A percentile compares a stretch with the other conserved stretches of the same genome.
Evolutionary conservation across 1,140 invertebrate genomes (phyloP).

Genomic region (Cherax destructor): DNA sequence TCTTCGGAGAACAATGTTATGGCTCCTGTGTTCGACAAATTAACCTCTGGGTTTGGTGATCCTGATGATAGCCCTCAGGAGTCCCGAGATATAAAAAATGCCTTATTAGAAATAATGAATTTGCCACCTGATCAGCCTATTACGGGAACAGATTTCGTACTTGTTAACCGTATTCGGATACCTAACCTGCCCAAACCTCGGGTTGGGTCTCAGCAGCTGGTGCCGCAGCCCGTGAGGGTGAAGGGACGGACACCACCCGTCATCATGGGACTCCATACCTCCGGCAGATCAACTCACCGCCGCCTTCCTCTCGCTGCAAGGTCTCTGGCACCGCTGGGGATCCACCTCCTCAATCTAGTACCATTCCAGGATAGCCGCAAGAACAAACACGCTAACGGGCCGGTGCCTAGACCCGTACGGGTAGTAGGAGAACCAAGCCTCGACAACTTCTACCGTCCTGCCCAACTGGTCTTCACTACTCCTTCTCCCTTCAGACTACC

Average conservation of each 20-base stretch:
- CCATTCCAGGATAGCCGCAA: slow-evolving; percentile 14
- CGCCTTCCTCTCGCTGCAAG: background rate
- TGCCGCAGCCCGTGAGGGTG: slow-evolving; percentile 36
- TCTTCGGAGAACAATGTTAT: slow-evolving; percentile 14
- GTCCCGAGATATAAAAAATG: background rate
- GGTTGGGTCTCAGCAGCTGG: slow-evolving; percentile 20
- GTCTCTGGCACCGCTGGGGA: slow-evolving; percentile 24
- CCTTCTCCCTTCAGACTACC: slow-evolving; percentile 28
- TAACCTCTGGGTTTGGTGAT: background rate
- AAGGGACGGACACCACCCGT: background rate
- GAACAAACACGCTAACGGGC: slow-evolving; percentile 9
- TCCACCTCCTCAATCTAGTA: slow-evolving; percentile 50
- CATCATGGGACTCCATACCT: slow-evolving; percentile 54
- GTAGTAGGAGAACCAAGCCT: slow-evolving; percentile 47
- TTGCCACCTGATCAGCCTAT: background rate
- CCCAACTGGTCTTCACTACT: slow-evolving; percentile 26
- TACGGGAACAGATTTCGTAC: slow-evolving; percentile 32
- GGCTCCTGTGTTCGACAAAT: background rate
- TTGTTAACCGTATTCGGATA: slow-evolving; percentile 15
- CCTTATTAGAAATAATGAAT: background rate
- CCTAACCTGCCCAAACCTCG: slow-evolving; percentile 43
- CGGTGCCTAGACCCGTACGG: slow-evolving; percentile 37
- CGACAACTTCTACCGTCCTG: slow-evolving; percentile 51
- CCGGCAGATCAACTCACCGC: slow-evolving; percentile 11
- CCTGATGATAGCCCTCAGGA: background rate